phyloP scores from a whole-genome alignment of 2,797 vertebrate genomes.

The Buceros bicornis region DNA sequence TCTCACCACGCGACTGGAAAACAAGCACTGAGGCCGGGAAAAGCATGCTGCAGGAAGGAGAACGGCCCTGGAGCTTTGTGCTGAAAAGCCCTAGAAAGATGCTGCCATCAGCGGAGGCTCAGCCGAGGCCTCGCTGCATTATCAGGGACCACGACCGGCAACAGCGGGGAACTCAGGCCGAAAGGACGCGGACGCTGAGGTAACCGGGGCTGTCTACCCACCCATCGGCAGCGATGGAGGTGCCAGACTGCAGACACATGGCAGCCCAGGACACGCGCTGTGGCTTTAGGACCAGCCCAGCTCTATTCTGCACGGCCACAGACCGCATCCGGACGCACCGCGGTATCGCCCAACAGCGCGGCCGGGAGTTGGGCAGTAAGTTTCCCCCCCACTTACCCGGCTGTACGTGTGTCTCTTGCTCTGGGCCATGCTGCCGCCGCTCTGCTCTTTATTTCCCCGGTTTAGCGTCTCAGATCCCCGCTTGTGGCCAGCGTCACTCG shows the following conservation, averaged over 20 bases:
- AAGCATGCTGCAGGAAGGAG: not conserved
- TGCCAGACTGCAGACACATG: too few relatives aligned
- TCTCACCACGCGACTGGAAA: not conserved
- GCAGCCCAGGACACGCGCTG: too few relatives aligned
- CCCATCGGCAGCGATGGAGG: not conserved
- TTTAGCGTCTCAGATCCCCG: not conserved
- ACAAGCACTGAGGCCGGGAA: not conserved
- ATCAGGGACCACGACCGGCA: too few relatives aligned
- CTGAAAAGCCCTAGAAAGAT: not conserved
- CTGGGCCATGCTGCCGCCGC: slow-evolving; percentile 88
- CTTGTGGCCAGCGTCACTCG: slow-evolving; percentile 54
- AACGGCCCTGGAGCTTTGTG: slow-evolving; percentile 21
- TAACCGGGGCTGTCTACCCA: not conserved
- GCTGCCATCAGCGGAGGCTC: not conserved
- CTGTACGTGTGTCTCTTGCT: slow-evolving; percentile 87
- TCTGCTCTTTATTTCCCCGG: not conserved
- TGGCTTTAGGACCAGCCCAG: too few relatives aligned
- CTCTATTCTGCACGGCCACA: too few relatives aligned
- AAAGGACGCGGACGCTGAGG: not conserved
- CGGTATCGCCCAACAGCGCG: too few relatives aligned
- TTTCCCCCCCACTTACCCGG: slow-evolving; percentile 86
- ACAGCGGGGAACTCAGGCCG: too few relatives aligned
- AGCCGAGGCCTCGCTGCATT: not conserved
- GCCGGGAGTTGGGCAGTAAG: not conserved
- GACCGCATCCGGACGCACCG: too few relatives aligned